Evolutionary conservation across 64 coral and sea anemone species (phyloP), one percentile per base, ranked within the genome.

Genomic region (Pocillopora damicornis): DNA sequence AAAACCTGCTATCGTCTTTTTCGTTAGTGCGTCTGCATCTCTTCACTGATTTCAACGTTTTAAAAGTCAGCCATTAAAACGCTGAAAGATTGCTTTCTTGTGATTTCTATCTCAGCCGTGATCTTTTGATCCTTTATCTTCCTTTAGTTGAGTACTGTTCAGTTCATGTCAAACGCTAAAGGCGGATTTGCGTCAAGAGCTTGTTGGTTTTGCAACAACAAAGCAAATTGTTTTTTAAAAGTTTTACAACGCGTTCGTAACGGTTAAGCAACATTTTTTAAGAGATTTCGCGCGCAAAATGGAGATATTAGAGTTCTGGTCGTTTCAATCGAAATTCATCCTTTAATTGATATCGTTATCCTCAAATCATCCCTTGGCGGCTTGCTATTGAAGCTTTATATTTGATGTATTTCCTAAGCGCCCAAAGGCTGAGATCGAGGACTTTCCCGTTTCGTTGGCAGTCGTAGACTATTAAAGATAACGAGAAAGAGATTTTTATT

Each of bases 81-180:
- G 35, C 63, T 77, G 75, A 77, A 77, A 83, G 80, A 81, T 81
- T 18, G 17, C 20, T 11, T 23, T 60, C 79, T 67, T 35, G 61
- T 63, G 61, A 71, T 85, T 66, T 73, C 22, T 73, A 85, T 85
- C 81, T 17, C 65, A 72, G 69, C 81, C 37, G 42, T 45, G 37
- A 85, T 85, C 81, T 85, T 45, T 72, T 85, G 81, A 85, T 85
- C 38, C 68, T 42, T 85, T 85, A 85, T 85, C 81, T 82, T 16
- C 20, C 61, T 60, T 62, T 63, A 82, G 62, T 20, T 82, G 80
- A 73, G 63, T 64, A n/a, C 80, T 83, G 61, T 61, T 83, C 65
- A 72, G 30, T 85, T 85, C 65, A 45, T 65, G 81, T 71, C 63
- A 56, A 85, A 9, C 38, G 37, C 15, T 79, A 26, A 81, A 23